Evolutionary conservation across 2,888 invertebrate species (phyloP), one percentile per base, ranked within the genome.

Genomic region (Platycheirus rosarum): DNA sequence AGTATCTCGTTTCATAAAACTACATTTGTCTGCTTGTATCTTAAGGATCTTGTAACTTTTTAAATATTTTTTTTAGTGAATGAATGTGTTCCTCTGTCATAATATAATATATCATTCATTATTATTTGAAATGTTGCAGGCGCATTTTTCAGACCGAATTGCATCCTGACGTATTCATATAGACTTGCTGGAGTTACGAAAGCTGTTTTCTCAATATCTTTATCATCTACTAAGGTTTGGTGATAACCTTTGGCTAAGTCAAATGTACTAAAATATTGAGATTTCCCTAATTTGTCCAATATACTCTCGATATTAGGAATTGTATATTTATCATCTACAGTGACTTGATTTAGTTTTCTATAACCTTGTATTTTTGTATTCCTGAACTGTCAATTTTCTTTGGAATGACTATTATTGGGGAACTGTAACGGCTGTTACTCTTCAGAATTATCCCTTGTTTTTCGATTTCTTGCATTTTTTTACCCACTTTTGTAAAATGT

Each of bases 131-230:
- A 77, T 7, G 77, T 80, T 16, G 66, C n/a, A 1, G 70, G 74
- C 18, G 77, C 84, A 48, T 74, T 78, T 20, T 74, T 84, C 2
- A 76, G 48, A 2, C 78, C 78, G 40, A 84, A 79, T 35, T 76
- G 76, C 80, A 84, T 84, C 13, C 80, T 46, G 3, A 80, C 44
- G 53, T 53, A 84, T 70, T 84, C 80, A 65, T 73, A 76, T 35
- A 80, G 44, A 23, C 75, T 76, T 1, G 26, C 16, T 53, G 77
- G 80, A 16, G 77, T 66, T 2, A 74, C 74, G 46, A 75, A 77
- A 49, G 82, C 82, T 14, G 76, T 78, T 77, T 84, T 79, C 23
- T 76, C 60, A 23, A 85, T 70, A 49, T 79, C 74, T 16, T 73
- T 40, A 44, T 69, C 62, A 9, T 60, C 73, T 37, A 78, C 66